Evolutionary conservation across 2,113 vertebrate genomes (phyloP).

Genomic region (Herpailurus yagouaroundi): DNA sequence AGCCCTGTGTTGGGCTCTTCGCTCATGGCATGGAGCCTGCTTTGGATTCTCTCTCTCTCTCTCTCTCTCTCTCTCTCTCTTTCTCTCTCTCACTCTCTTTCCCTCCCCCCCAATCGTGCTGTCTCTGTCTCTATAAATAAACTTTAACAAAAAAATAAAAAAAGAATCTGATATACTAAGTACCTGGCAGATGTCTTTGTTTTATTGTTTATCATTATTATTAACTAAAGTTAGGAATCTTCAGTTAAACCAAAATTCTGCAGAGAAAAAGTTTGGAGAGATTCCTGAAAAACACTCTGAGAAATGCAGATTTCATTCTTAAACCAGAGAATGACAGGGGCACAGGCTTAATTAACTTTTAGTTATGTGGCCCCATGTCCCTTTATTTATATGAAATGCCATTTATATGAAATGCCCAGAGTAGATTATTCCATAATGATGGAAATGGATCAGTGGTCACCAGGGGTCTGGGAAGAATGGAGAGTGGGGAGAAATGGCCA

Average conservation of each 20-base stretch:
- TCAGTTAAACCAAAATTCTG: background rate
- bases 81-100: no score
- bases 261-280: background rate
- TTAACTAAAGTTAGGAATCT: background rate
- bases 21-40: no score
- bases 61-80: no score
- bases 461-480: background rate
- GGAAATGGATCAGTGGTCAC: background rate
- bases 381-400: background rate
- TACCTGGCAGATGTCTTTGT: background rate
- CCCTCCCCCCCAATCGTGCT: no score
- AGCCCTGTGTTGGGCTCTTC: no score
- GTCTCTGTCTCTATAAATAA: no score
- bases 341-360: background rate
- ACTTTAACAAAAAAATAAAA: no score
- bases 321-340: background rate
- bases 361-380: background rate
- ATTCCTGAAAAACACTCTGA: background rate
- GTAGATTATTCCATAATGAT: background rate
- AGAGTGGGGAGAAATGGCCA: background rate
- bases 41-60: no score
- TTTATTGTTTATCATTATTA: background rate
- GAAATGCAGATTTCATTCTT: background rate
- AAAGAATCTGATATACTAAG: background rate
- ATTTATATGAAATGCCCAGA: background rate